Percentiles rank a stretch among this genome's conserved stretches.
Conservation (phyloP, 2,888 invertebrate species). For the Dryadula phaetusa region DNA sequence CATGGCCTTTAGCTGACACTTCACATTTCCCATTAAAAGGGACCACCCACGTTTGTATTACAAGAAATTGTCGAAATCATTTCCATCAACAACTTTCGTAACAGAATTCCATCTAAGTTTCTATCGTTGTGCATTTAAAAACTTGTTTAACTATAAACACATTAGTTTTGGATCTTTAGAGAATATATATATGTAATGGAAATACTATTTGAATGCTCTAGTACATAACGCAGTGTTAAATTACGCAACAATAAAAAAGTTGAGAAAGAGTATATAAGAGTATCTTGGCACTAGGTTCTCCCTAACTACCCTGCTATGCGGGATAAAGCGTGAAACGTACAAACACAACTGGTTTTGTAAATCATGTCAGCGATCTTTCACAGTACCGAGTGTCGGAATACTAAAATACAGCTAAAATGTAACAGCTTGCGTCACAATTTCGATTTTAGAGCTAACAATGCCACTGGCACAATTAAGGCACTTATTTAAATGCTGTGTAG, state of each 20-base stretch:
- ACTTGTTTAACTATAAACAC: no score
- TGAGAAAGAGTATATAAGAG: no score
- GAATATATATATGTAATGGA: no score
- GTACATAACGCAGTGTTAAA: no score
- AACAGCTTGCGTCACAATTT: slow-evolving; percentile 39
- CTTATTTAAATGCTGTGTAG: slow-evolving; percentile 28
- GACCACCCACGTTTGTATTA: background rate
- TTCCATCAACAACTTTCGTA: slow-evolving; percentile 11
- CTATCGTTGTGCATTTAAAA: background rate
- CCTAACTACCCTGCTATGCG: no score
- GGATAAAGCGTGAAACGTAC: background rate
- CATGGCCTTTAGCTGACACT: slow-evolving; percentile 3
- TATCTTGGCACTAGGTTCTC: no score
- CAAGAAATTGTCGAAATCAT: slow-evolving; percentile 2
- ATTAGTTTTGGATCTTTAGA: no score
- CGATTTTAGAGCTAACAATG: slow-evolving; percentile 29
- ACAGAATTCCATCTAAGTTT: background rate
- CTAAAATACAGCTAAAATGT: slow-evolving; percentile 40
- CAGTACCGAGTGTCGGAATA: slow-evolving; percentile 33
- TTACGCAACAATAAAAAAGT: no score
- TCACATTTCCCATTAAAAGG: background rate
- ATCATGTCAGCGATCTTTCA: slow-evolving; percentile 39
- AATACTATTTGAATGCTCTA: no score
- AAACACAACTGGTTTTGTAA: slow-evolving; percentile 18
- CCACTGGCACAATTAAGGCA: slow-evolving; percentile 9